Evolutionary conservation across 2,888 invertebrate genomes (phyloP), one percentile per base, ranked within the genome.

Genomic region (Machimus atricapillus): DNA sequence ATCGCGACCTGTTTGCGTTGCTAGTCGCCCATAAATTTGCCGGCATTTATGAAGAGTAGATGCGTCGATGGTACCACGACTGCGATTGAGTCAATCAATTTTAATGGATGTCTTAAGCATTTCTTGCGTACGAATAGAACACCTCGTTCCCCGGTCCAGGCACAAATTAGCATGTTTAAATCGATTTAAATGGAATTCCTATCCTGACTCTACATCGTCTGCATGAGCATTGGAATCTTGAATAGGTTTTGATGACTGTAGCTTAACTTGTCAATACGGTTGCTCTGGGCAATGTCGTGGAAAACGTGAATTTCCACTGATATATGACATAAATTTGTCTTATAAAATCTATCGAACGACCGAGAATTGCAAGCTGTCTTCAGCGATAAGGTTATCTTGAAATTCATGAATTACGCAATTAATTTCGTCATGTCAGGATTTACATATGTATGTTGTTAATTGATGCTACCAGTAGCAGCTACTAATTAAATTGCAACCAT

Each of bases 101-200:
- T 79, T 79, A 52, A 79, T 52, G 79, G n/a, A 31, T 52, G 31
- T 79, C 79, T 52, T 46, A 79, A 37, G 40, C 40, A 40, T 77
- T 23, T 77, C 40, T 78, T 46, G 40, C 40, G 23, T 46, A 52
- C 79, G 79, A 79, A 79, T 9, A 79, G 52, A 79, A 79, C 83
- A 74, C 74, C 40, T 73, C 81, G 31, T 85, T 16, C n/a, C n/a
- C 56, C 34, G 34, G 31, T 83, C 66, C 40, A 43, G 14, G 31
- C 23, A n/a, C 43, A 85, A 85, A 85, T 85, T 85, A 85, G 85
- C 73, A 85, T 85, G 46, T 43, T 85, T 46, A 27, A 85, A 85
- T 85, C 74, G 74, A 85, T 85, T 85, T 74, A 46, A 74, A 85
- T 74, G 85, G 27, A 85, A 85, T 85, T 74, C 74, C 46, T 46